Evolutionary conservation across 1,140 invertebrate genomes (phyloP), one percentile per base, ranked within the genome.

Genomic region (Cydia fagiglandana): DNA sequence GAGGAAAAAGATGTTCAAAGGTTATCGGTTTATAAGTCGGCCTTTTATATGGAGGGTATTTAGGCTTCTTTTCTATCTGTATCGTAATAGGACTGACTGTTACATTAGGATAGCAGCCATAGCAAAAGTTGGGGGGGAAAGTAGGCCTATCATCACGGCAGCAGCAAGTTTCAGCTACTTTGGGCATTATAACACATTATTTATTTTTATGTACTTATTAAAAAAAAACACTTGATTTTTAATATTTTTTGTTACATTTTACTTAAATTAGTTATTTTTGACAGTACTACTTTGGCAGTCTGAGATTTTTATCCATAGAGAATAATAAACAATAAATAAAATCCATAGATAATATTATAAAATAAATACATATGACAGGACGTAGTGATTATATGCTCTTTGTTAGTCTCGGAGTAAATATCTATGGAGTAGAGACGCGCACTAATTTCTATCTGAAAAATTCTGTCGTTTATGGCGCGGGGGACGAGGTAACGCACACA

Each of bases 191-290:
- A n/a, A 45, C 12, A 50, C n/a, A 15, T 30, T 74, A 38, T 28
- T 64, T 53, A 73, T 4, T 41, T 30, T 28, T 38, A 47, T 30
- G 41, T 64, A 61, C 47, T 64, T n/a, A n/a, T n/a, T n/a, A n/a
- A 30, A 38, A 9, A 75, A 20, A 12, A 9, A 28, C 5, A 1
- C 24, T 12, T 38, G 24, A 13, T 73, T 73, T 73, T 73, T 34
- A 10, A 56, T 2, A n/a, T 76, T 76, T 76, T 76, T 61, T 15
- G 53, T 38, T 73, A 50, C 45, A 73, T 70, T 73, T 34, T 76
- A 20, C 5, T 73, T 61, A 7, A 9, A 61, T 6, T 61, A 7
- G 20, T 73, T 6, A 56, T 75, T 61, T 61, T 61, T 61, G 56
- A 61, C 56, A 61, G 24, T 13, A 10, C 38, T 41, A 41, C 9